Percentiles rank a stretch among this genome's conserved stretches.
Conservation (phyloP, 2,113 vertebrate genomes). For the Cinclus mexicanus region DNA sequence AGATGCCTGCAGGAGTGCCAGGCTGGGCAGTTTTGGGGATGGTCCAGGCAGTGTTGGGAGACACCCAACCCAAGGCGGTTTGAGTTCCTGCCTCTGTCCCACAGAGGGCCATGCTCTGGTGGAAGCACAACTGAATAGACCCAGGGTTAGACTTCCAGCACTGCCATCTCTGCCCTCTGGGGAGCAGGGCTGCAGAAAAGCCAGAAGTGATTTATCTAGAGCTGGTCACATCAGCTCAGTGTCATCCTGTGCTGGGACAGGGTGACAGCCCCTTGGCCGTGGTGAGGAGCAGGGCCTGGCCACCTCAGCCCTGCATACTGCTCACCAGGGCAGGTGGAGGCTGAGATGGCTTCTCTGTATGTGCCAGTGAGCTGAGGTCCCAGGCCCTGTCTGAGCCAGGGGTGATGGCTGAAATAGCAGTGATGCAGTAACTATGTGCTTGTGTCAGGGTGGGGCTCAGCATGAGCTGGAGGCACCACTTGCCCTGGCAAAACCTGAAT, state of each 20-base stretch:
- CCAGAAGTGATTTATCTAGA: not conserved
- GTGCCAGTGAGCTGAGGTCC: rapidly evolving
- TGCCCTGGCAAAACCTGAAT: not conserved
- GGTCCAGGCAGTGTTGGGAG: not conserved
- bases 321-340: not conserved
- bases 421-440: rapidly evolving
- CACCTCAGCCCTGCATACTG: rapidly evolving
- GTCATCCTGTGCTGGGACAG: not conserved
- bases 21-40: not conserved
- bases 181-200: not conserved
- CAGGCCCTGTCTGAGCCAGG: not conserved
- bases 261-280: not conserved
- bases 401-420: not conserved
- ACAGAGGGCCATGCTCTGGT: rapidly evolving
- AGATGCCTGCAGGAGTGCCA: not conserved
- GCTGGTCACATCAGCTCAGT: not conserved
- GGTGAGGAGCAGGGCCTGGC: not conserved
- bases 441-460: not conserved
- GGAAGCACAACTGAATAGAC: not conserved
- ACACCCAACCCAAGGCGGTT: rapidly evolving
- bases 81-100: not conserved
- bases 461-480: rapidly evolving
- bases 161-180: not conserved
- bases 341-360: not conserved
- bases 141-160: not conserved